Percentiles rank a stretch among this genome's conserved stretches.
Conservation (phyloP, 2,888 invertebrate species). For the Sarcophaga caerulescens region DNA sequence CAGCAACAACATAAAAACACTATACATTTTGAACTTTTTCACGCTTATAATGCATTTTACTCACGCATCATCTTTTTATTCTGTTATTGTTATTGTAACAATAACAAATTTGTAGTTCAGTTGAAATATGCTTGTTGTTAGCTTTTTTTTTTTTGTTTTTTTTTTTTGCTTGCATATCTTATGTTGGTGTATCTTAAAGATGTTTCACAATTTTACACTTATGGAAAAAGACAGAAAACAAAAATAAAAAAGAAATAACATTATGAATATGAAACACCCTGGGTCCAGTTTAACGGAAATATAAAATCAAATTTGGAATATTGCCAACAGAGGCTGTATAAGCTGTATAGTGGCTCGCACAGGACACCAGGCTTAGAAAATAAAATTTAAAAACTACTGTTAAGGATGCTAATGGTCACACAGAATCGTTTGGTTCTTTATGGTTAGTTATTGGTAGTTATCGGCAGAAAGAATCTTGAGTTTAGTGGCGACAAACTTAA, state of each 20-base stretch:
- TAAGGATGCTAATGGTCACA: too few relatives aligned
- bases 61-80: constrained; percentile 79
- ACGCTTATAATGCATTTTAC: constrained; percentile 77
- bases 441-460: too few relatives aligned
- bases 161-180: constrained; percentile 20
- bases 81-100: constrained; percentile 68
- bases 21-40: constrained; percentile 45
- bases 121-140: constrained; percentile 21
- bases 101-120: constrained; percentile 51
- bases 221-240: constrained; percentile 11
- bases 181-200: constrained; percentile 10
- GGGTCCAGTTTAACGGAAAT: constrained; percentile 5
- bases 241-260: not conserved
- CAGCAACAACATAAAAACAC: not conserved
- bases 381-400: too few relatives aligned
- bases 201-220: constrained; percentile 66
- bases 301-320: not conserved
- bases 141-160: not conserved
- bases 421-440: too few relatives aligned
- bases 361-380: too few relatives aligned
- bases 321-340: not conserved
- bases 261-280: constrained; percentile 32
- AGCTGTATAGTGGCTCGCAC: too few relatives aligned
- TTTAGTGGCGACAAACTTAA: too few relatives aligned
- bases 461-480: too few relatives aligned